phyloP scores from a whole-genome alignment of 1,140 invertebrate species.

The Euura lappo region DNA sequence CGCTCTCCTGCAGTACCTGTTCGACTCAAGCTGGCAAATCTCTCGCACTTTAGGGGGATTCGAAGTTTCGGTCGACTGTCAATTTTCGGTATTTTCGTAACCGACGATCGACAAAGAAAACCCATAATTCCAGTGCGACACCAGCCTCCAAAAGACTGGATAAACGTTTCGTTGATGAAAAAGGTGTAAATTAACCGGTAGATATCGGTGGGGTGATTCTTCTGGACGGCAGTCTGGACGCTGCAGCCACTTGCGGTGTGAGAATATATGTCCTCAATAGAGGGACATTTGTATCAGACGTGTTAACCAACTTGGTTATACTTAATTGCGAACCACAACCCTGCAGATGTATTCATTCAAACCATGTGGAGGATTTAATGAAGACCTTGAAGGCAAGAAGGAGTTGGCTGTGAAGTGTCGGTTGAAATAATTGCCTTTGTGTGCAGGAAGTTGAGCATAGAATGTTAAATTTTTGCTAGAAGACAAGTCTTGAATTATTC shows the following conservation, averaged over 20 bases:
- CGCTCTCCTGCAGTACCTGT: not conserved
- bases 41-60: not conserved
- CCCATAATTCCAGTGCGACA: no score
- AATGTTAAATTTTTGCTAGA: not conserved
- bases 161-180: no score
- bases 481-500: not conserved
- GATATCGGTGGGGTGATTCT: no score
- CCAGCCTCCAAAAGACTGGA: no score
- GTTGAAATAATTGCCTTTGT: not conserved
- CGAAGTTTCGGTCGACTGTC: not conserved
- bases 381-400: slow-evolving; percentile 1
- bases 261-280: not conserved
- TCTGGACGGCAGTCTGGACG: not conserved
- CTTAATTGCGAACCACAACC: not conserved
- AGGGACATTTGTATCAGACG: slow-evolving; percentile 1
- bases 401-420: not conserved
- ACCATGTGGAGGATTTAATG: not conserved
- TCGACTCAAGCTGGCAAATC: not conserved
- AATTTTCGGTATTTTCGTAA: no score
- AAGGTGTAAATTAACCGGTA: no score
- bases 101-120: no score
- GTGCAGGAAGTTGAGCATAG: not conserved
- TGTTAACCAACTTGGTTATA: slow-evolving; percentile 7
- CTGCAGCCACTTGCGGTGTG: not conserved
- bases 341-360: not conserved